phyloP scores from a whole-genome alignment of 92 coral and sea anemone genomes.

The Bergia puertoricense region DNA sequence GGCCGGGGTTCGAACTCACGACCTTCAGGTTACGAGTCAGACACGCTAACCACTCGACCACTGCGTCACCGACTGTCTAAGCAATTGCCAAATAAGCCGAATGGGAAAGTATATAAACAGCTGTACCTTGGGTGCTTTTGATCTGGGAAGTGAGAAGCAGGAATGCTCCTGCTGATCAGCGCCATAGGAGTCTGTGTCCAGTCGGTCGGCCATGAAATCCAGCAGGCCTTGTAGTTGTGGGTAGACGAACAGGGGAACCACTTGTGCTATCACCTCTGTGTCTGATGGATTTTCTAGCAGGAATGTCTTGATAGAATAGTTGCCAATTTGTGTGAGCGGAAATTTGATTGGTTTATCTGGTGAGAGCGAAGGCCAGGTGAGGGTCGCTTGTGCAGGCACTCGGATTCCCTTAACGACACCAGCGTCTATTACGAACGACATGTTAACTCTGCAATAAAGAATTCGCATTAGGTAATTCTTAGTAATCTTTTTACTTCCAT shows the following conservation, averaged over 20 bases:
- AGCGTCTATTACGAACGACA: conserved; percentile 80
- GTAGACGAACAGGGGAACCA: conserved; percentile 81
- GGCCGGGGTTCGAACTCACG: no score
- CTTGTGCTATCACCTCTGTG: conserved; percentile 77
- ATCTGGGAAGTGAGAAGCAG: conserved; percentile 70
- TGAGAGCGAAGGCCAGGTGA: conserved; percentile 92
- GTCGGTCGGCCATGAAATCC: conserved; percentile 88
- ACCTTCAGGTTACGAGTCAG: no score
- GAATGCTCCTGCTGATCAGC: conserved; percentile 70
- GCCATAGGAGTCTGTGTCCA: conserved; percentile 16
- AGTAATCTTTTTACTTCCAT: neutral
- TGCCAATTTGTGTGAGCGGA: conserved; percentile 95
- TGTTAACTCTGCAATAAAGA: conserved; percentile 58
- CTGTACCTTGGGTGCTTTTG: conserved; percentile 61
- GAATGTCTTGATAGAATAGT: conserved; percentile 78
- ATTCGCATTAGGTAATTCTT: neutral
- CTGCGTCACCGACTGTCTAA: no score
- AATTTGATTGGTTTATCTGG: conserved; percentile 95
- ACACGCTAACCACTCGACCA: no score
- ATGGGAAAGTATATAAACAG: neutral
- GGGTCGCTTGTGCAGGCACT: conserved; percentile 72
- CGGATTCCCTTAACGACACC: conserved; percentile 82
- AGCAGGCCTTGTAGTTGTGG: conserved; percentile 74
- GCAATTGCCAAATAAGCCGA: conserved; percentile 1
- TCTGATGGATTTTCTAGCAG: conserved; percentile 89